Evolutionary conservation across 1,140 invertebrate genomes (phyloP), one percentile per base, ranked within the genome.

Genomic region (Linepithema humile): DNA sequence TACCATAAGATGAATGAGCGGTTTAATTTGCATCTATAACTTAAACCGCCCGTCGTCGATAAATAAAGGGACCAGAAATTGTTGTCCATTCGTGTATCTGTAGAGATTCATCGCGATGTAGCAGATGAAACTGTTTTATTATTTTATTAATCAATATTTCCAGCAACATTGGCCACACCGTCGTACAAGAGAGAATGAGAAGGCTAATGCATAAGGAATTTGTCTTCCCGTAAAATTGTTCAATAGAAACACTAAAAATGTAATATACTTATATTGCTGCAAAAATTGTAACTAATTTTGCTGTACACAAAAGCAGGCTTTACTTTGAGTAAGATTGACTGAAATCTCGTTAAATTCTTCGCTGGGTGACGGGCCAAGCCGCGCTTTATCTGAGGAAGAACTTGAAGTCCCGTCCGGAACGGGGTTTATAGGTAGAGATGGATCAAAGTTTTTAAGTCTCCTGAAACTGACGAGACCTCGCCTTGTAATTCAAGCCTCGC

Each of bases 401-500:
- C 67, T 88, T 72, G 35, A 53, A 77, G 82, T 50, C 59, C 55
- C 38, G 65, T 57, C 48, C 67, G 40, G 53, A 84, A 84, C 48
- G 65, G 29, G 82, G 82, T 88, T 84, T 88, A 87, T 62, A 80
- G 85, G 70, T 85, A 72, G 85, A 65, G 73, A 50, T 84, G 86
- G 82, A 82, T 91, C 90, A 90, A 93, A 92, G 91, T 93, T 92
- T 90, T 91, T 89, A 92, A 92, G 90, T 90, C 90, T 85, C 84
- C 40, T 50, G 70, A 86, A 84, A 84, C 72, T 89, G 88, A 84
- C 90, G 86, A 82, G 80, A 85, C 75, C 85, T 84, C 73, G 60
- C 62, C n/a, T n/a, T 86, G 67, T 89, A 91, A 92, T 87, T 85
- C 88, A 88, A 89, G 85, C 87, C 87, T 82, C 67, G 88, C 73